phyloP scores from a whole-genome alignment of 2,888 invertebrate genomes.

The Polydrusus cervinus region DNA sequence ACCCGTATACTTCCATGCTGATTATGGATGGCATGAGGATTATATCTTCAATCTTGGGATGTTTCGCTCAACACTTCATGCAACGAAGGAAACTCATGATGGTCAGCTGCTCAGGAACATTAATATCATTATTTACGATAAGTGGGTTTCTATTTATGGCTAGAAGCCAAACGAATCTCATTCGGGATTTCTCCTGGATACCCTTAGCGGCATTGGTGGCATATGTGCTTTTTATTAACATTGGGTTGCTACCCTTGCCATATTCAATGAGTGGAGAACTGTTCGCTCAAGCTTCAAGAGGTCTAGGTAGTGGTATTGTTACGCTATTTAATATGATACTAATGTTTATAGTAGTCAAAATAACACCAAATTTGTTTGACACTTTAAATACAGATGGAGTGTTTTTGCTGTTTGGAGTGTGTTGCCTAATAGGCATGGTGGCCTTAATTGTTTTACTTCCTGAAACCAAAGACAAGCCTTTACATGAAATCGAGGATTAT shows the following conservation, averaged over 20 bases:
- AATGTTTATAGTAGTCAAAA: slow-evolving; percentile 50
- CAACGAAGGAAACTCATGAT: slow-evolving; percentile 37
- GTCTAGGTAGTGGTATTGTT: slow-evolving; percentile 48
- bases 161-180: not conserved
- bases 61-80: slow-evolving; percentile 40
- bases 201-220: slow-evolving; percentile 19
- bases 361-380: slow-evolving; percentile 46
- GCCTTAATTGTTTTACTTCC: slow-evolving; percentile 38
- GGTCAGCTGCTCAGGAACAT: slow-evolving; percentile 40
- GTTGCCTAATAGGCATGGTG: slow-evolving; percentile 31
- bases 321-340: slow-evolving; percentile 43
- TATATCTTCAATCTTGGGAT: slow-evolving; percentile 37
- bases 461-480: slow-evolving; percentile 48
- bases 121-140: slow-evolving; percentile 33
- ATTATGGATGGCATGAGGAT: slow-evolving; percentile 49
- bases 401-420: slow-evolving; percentile 37
- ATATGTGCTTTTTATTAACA: slow-evolving; percentile 39
- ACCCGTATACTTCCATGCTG: slow-evolving; percentile 47
- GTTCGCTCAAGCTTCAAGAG: slow-evolving; percentile 41
- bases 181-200: slow-evolving; percentile 28
- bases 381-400: slow-evolving; percentile 24
- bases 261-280: slow-evolving; percentile 51
- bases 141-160: slow-evolving; percentile 29
- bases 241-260: slow-evolving; percentile 44
- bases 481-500: slow-evolving; percentile 52